Conservation (phyloP, 2,113 vertebrate species). For the Stegastes partitus region DNA sequence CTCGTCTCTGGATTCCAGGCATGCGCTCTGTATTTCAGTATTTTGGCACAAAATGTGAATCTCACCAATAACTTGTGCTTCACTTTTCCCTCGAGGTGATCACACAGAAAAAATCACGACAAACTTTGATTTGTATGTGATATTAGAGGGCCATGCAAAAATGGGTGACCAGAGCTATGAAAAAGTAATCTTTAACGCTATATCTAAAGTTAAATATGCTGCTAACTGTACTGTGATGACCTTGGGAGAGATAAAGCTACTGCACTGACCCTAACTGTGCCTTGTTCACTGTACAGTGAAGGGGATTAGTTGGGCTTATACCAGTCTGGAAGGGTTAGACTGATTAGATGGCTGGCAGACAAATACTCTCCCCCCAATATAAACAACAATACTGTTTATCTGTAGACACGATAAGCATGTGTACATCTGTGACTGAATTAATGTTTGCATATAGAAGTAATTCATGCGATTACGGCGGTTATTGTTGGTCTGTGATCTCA, state of each 20-base stretch:
- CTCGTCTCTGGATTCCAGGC: slow-evolving; percentile 24
- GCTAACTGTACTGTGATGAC: neutral
- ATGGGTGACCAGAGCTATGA: neutral
- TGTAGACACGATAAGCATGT: neutral
- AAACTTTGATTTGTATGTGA: neutral
- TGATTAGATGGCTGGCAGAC: slow-evolving; percentile 59
- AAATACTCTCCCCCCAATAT: slow-evolving; percentile 29
- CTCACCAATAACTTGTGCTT: neutral
- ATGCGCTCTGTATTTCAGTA: slow-evolving; percentile 22
- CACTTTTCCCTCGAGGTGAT: neutral
- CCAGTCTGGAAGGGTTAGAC: slow-evolving; percentile 70
- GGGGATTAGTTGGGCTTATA: slow-evolving; percentile 70
- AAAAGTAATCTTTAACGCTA: neutral
- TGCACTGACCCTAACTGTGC: slow-evolving; percentile 1
- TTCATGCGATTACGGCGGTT: neutral
- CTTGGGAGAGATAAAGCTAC: neutral
- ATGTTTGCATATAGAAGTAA: neutral
- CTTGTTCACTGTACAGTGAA: slow-evolving; percentile 59
- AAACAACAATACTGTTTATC: slow-evolving; percentile 14
- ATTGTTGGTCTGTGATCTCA: neutral
- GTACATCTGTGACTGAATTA: slow-evolving; percentile 6
- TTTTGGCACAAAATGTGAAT: neutral
- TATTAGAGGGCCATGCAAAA: neutral
- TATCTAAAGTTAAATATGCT: neutral
- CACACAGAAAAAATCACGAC: neutral